A percentile compares a stretch with the other conserved stretches of the same genome.
Conservation (phyloP, 2,888 invertebrate species). For the Limenitis camilla region DNA sequence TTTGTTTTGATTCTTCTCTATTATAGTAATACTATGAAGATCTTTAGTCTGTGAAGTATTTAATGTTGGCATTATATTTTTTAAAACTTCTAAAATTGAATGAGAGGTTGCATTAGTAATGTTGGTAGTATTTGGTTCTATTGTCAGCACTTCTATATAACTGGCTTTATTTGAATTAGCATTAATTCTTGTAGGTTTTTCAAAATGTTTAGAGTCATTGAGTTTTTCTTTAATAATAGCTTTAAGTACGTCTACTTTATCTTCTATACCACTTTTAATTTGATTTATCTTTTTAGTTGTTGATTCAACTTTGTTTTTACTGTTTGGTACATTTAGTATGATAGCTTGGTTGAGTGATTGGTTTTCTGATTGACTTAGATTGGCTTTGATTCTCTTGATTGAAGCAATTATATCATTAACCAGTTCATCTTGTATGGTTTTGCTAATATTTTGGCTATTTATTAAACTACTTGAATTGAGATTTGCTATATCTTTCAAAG, state of each 20-base stretch:
- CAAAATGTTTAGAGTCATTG: not conserved
- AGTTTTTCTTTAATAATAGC: conserved; percentile 14
- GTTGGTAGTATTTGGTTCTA: conserved; percentile 56
- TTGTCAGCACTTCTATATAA: conserved; percentile 59
- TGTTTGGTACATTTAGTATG: conserved; percentile 40
- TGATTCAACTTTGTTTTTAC: conserved; percentile 25
- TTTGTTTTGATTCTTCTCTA: conserved; percentile 56
- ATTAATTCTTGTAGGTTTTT: conserved; percentile 17
- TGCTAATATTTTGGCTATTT: conserved; percentile 38
- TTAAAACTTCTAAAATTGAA: conserved; percentile 60
- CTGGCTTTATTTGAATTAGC: conserved; percentile 34
- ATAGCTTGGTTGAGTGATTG: conserved; percentile 59
- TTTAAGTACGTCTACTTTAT: conserved; percentile 39
- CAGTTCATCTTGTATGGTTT: conserved; percentile 49
- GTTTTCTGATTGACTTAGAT: conserved; percentile 39
- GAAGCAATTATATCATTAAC: conserved; percentile 62
- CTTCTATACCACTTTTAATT: conserved; percentile 57
- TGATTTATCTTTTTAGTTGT: conserved; percentile 30
- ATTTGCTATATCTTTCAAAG: not conserved
- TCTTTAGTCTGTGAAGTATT: conserved; percentile 57
- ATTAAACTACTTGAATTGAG: conserved; percentile 68
- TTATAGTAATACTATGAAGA: conserved; percentile 62
- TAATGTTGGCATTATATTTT: conserved; percentile 63
- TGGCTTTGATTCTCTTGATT: conserved; percentile 61
- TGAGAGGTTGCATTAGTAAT: conserved; percentile 44